A percentile compares a stretch with the other conserved stretches of the same genome.
These are phyloP conservation scores for Saguinus imperator DNA, from an alignment of 2,113 vertebrate species.

Conservation along the genomic window DNA sequence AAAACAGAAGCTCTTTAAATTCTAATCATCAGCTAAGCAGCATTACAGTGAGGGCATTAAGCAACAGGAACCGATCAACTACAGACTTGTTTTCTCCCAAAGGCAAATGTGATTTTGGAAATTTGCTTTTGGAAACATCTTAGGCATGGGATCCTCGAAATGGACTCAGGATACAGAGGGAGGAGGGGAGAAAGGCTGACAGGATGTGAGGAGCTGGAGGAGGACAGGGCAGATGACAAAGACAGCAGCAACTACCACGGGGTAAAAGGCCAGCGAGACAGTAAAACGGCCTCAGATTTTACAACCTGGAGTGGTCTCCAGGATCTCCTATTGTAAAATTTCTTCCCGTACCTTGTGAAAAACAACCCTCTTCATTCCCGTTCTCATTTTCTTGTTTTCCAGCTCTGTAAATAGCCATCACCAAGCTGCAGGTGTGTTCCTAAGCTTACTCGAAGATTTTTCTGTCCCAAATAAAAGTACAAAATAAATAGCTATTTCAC, in stretches of 20 bases:
- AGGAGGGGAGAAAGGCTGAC: neutral
- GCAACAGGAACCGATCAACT: neutral
- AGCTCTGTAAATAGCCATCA: neutral
- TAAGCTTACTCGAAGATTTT: conserved; percentile 39
- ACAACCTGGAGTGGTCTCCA: neutral
- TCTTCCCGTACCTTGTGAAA: neutral
- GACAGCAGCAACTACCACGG: fast-evolving
- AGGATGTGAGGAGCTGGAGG: neutral
- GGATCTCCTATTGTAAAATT: neutral
- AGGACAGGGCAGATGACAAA: neutral
- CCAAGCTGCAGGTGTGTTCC: neutral
- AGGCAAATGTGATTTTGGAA: conserved; percentile 41
- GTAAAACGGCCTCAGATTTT: neutral
- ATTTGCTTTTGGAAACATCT: neutral
- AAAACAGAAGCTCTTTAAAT: neutral
- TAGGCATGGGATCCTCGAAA: neutral
- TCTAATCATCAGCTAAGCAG: neutral
- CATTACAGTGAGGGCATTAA: neutral
- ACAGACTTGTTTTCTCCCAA: neutral
- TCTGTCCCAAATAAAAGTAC: conserved; percentile 25
- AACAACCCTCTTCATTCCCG: neutral
- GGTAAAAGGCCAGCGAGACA: neutral
- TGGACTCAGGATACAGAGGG: neutral
- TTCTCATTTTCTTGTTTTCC: neutral
- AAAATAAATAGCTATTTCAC: conserved; percentile 38